Evolutionary conservation across 2,797 vertebrate genomes (phyloP), one percentile per base, ranked within the genome.

Genomic region (Hirundo rustica): DNA sequence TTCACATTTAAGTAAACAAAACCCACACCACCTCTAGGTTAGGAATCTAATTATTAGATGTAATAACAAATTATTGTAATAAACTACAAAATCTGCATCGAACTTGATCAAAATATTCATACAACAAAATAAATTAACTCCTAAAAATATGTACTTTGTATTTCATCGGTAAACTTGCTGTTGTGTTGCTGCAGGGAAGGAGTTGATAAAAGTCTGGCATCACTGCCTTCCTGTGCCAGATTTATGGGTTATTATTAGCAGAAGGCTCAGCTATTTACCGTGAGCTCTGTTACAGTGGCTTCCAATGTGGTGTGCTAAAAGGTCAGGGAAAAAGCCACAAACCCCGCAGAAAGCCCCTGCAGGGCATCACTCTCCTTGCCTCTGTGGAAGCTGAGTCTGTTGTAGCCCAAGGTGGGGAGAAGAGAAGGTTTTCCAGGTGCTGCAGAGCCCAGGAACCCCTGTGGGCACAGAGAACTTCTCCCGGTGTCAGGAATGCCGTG

Each of bases 191-290:
- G 51, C 36, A 76, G 81, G 84, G 93, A 88, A 72, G 2, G 72
- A 88, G 45, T 2, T 81, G 72, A 88, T 68, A 65, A 30, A 83
- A 78, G 88, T 50, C 13, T 85, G 89, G 84, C 78, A 89, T 78
- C 72, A 7, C 18, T 68, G 84, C 30, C 72, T 95, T 89, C 79
- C 81, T 74, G 68, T 53, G 79, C 85, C 88, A 84, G 61, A 95
- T 77, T 61, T 80, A 57, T 85, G 84, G 44, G 70, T 50, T 89
- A 72, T 87, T 92, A 88, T 77, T 36, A 92, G 75, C 73, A 93
- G 84, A 88, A 93, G 45, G 40, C 70, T 85, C 85, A 87, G 93
- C 66, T 85, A 78, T 83, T 95, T 94, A 23, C 58, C 42, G 27
- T 34, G 30, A 65, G 76, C 25, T 88, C 66, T 86, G 55, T 78